Conservation (phyloP, 1,140 invertebrate species). For the Probaryconus sp. region DNA sequence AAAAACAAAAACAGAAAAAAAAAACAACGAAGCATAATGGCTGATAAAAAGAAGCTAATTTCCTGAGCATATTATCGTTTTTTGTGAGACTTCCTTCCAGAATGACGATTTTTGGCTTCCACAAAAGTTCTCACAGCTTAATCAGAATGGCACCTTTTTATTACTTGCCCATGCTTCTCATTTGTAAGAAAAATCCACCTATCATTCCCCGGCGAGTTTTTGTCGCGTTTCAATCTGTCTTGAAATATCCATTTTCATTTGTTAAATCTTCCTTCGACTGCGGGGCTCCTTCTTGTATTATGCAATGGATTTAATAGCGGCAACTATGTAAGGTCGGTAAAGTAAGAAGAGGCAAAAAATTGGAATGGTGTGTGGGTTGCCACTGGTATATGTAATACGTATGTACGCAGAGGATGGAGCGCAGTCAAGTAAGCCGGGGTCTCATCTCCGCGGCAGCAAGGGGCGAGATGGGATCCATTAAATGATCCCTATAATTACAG, state of each 20-base stretch:
- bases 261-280: slow-evolving; percentile 32
- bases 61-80: no score
- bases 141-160: neutral
- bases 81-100: no score
- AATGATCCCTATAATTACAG: slow-evolving; percentile 73
- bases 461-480: slow-evolving; percentile 67
- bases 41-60: no score
- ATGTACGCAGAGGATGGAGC: slow-evolving; percentile 11
- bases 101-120: slow-evolving; percentile 39
- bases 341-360: slow-evolving; percentile 29
- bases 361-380: slow-evolving; percentile 37
- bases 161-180: neutral
- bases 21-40: no score
- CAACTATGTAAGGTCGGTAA: slow-evolving; percentile 18
- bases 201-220: slow-evolving; percentile 24
- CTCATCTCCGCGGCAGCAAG: slow-evolving; percentile 40
- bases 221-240: slow-evolving; percentile 40
- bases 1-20: no score
- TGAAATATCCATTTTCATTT: slow-evolving; percentile 47
- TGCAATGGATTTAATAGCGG: slow-evolving; percentile 40
- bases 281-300: slow-evolving; percentile 23
- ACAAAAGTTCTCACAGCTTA: slow-evolving; percentile 19
- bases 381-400: slow-evolving; percentile 30
- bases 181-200: slow-evolving; percentile 17
- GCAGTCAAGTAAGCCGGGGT: slow-evolving; percentile 40